Base-by-base conservation (phyloP, 2,113 vertebrate genomes). In the Eurypyga helias region DNA sequence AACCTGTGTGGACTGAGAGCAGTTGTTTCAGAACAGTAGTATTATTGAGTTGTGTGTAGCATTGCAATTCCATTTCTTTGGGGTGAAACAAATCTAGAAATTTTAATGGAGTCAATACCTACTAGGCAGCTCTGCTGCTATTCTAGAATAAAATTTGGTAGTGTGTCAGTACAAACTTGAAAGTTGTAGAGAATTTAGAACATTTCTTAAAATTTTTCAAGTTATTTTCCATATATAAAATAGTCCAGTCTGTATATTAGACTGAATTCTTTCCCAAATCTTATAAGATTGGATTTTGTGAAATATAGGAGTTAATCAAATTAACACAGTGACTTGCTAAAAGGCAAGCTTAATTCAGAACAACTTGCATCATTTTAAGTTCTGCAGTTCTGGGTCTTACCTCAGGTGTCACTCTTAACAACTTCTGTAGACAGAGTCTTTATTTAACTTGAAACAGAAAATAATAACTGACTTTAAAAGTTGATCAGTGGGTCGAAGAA, bases 291-390 rank as follows among this genome's bases (percentile, higher is more conserved):
- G 3, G 11, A 18, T 25, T 45, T 76, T 73, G 28, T 46, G 5
- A 0, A 81, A 65, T 23, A 29, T 51, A 46, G 3, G 0, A 43
- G 24, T 17, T 1, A 1, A 69, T 43, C 5, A 34, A 11, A n/a
- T 65, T 67, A n/a, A 46, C 28, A 73, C 8, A 80, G 8, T 54
- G 67, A 60, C 3, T 34, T 55, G 3, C 6, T 57, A 23, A 79
- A 75, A 67, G 33, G 7, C 15, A 81, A 87, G 6, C 2, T 65
- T 57, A 36, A 66, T 66, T 67, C 11, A 79, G 21, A 62, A 79
- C 66, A 49, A 7, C 3, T 15, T 19, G 2, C 19, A 17, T 16
- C 34, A 5, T 25, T 83, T 5, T 26, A 66, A n/a, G 5, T 24
- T 62, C 23, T 51, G 9, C 6, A 34, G 3, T 52, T 79, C 43